Conservation (phyloP, 2,113 vertebrate species). For the Otolemur garnettii region DNA sequence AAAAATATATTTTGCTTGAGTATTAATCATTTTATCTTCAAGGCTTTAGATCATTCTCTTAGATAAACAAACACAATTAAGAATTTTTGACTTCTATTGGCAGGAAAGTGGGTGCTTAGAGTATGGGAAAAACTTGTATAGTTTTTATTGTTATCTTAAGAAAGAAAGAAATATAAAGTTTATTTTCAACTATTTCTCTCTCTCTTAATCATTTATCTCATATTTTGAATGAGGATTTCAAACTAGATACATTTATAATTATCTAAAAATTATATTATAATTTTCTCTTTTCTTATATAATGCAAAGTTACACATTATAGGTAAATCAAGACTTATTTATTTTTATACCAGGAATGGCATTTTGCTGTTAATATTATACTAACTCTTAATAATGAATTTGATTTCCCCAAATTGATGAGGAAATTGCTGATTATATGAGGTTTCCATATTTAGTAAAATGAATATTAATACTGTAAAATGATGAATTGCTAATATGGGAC, state of each 20-base stretch:
- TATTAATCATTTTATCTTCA: background rate
- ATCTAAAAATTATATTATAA: constrained; percentile 14
- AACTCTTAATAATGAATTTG: constrained; percentile 74
- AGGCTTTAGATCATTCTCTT: background rate
- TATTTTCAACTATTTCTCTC: background rate
- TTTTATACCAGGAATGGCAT: constrained; percentile 76
- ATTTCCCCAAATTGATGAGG: constrained; percentile 74
- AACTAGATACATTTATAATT: constrained; percentile 29
- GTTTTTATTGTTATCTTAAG: background rate
- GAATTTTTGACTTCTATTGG: background rate
- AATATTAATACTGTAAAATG: constrained; percentile 75
- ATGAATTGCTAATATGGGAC: constrained; percentile 77
- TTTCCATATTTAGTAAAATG: constrained; percentile 75
- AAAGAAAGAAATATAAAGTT: background rate
- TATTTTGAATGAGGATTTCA: background rate
- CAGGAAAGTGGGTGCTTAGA: background rate
- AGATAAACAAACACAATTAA: background rate
- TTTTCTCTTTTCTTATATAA: background rate
- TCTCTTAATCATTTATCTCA: background rate
- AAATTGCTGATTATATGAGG: constrained; percentile 73
- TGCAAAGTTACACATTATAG: constrained; percentile 66
- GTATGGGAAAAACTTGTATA: background rate
- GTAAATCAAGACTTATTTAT: constrained; percentile 76
- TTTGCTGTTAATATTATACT: constrained; percentile 65
- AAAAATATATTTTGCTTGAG: background rate